Evolutionary conservation across 1,140 invertebrate genomes (phyloP), one percentile per base, ranked within the genome.

Genomic region (Drosophila prosaltans): DNA sequence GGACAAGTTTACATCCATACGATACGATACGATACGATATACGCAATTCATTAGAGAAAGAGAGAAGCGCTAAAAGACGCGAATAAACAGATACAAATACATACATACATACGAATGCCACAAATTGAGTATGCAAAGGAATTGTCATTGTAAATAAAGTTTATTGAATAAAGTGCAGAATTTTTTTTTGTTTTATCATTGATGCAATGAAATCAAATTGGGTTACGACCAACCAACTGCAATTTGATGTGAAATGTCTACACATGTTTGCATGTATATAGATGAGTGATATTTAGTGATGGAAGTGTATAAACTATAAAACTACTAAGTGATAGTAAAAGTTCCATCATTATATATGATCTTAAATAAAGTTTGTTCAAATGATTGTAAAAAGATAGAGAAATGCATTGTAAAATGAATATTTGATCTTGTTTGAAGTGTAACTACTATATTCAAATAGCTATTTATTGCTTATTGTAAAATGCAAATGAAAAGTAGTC

Each of bases 21-120:
- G 16, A 11, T 11, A 40, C 39, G 10, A 3, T 48, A 21, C 45
- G 16, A 16, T 16, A 16, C 16, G 16, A 21, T 51, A 51, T 51
- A 51, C 24, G 74, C 83, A 85, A 85, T 85, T 85, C 82, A 88
- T 85, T 85, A 79, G 80, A 32, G 16, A 16, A 16, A 16, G 16
- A 16, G 16, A 16, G 48, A 51, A 59, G 16, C 71, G 41, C 54
- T 61, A 65, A 62, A 43, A 24, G 43, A 54, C 21, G 54, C 39
- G 32, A 36, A 36, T 36, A 36, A 1, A 43, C 21, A 26, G 45
- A 26, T 26, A 24, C 16, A 2, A 6, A 48, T 24, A 51, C 21
- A 51, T 10, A 3, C 2, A 51, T 26, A 26, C 21, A 51, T 10
- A 51, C 21, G 8, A 48, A 48, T 7, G 5, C 7, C 21, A 21